A percentile compares a stretch with the other conserved stretches of the same genome.
These are phyloP conservation scores for Manduca sexta DNA, from an alignment of 1,140 invertebrate species.

Conservation along the genomic window DNA sequence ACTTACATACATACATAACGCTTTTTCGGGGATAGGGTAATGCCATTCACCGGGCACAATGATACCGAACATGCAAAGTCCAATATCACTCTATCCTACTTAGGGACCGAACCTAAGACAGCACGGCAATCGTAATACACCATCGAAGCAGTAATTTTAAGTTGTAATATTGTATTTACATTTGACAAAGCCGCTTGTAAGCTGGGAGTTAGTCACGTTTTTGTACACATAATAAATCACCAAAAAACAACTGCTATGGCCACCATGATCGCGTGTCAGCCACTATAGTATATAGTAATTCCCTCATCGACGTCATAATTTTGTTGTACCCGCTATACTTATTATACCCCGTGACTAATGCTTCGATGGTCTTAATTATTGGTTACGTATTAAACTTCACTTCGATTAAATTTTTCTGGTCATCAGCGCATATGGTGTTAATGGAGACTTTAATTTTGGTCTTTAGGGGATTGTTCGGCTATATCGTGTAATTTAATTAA, in stretches of 20 bases:
- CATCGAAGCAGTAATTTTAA: not conserved
- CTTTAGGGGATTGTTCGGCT: too few relatives aligned
- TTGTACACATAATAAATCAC: slow-evolving; percentile 53
- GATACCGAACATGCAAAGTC: too few relatives aligned
- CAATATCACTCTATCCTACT: too few relatives aligned
- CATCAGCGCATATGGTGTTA: not conserved
- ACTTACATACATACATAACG: too few relatives aligned
- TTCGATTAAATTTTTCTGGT: slow-evolving; percentile 8
- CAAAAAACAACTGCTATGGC: slow-evolving; percentile 47
- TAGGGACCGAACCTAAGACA: too few relatives aligned
- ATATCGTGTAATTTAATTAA: not conserved
- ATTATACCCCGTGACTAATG: slow-evolving; percentile 60
- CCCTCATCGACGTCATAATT: slow-evolving; percentile 61
- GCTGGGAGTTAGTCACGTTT: slow-evolving; percentile 36
- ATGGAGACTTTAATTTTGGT: too few relatives aligned
- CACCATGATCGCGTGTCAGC: slow-evolving; percentile 57
- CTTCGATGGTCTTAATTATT: slow-evolving; percentile 36
- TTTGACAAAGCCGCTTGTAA: slow-evolving; percentile 23
- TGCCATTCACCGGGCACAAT: too few relatives aligned
- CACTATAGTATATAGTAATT: too few relatives aligned
- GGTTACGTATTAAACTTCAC: slow-evolving; percentile 29
- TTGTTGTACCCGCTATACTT: slow-evolving; percentile 54
- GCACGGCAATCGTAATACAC: too few relatives aligned
- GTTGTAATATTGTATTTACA: too few relatives aligned
- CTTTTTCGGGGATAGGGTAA: too few relatives aligned